A percentile compares a stretch with the other conserved stretches of the same genome.
Evolutionary conservation across 53 echinoderm and acorn worm species (phyloP).

Genomic region (Mesocentrotus franciscanus): DNA sequence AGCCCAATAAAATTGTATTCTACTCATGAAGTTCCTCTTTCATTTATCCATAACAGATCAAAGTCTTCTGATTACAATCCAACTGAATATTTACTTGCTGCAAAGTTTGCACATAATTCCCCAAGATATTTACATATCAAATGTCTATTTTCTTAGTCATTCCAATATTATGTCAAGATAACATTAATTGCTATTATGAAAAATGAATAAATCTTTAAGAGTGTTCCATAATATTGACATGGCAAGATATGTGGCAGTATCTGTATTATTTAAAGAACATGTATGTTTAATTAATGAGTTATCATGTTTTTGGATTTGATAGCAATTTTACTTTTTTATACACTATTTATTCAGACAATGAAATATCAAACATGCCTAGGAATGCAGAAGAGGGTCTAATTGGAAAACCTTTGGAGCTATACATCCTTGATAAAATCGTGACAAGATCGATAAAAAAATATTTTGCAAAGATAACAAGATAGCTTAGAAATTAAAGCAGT

Average conservation of each 20-base stretch:
- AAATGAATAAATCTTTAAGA: background rate
- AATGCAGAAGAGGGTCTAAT: too few relatives aligned
- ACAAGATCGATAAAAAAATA: too few relatives aligned
- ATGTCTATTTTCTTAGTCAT: background rate
- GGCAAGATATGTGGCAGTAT: background rate
- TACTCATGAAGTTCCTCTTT: background rate
- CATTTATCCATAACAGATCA: background rate
- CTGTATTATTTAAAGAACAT: background rate
- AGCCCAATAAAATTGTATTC: background rate
- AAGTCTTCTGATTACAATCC: slow-evolving; percentile 45
- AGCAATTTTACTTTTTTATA: background rate
- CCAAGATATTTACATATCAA: background rate
- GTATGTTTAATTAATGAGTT: background rate
- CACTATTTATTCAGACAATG: too few relatives aligned
- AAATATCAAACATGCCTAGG: too few relatives aligned
- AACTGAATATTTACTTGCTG: background rate
- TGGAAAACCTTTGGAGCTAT: too few relatives aligned
- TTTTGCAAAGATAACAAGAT: background rate
- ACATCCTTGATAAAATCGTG: too few relatives aligned
- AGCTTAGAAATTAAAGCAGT: background rate
- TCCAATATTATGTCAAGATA: background rate
- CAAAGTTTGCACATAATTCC: slow-evolving; percentile 1
- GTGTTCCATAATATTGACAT: slow-evolving; percentile 3
- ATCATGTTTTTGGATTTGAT: background rate
- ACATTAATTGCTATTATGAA: background rate